Conservation (phyloP, 2,888 invertebrate genomes). For the Eilema depressum region DNA sequence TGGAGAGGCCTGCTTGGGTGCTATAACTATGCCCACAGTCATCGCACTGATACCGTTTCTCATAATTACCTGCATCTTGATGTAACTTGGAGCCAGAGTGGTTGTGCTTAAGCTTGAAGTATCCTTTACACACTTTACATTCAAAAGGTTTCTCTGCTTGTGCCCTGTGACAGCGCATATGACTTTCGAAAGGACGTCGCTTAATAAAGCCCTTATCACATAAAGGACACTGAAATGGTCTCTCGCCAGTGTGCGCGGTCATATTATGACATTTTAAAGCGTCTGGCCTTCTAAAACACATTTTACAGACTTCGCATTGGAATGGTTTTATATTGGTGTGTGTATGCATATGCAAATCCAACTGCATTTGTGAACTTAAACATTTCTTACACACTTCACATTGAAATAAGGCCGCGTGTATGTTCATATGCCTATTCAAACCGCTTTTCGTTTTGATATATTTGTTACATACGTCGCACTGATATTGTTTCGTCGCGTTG, state of each 20-base stretch:
- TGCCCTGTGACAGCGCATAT: background rate
- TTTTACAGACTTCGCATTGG: background rate
- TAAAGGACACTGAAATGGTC: background rate
- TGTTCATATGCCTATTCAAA: background rate
- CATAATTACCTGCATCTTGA: background rate
- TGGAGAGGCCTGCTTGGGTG: too few species aligned
- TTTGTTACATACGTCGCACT: background rate
- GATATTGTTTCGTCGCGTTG: too few species aligned
- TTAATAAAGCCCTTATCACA: slow-evolving; percentile 6
- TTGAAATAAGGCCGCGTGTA: background rate
- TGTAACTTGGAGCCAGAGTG: background rate
- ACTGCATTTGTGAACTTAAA: background rate
- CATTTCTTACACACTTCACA: background rate
- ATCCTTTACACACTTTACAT: background rate
- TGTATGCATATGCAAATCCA: background rate
- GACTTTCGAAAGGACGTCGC: background rate
- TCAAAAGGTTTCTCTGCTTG: background rate
- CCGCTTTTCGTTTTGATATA: background rate
- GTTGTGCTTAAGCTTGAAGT: background rate
- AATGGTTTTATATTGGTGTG: background rate
- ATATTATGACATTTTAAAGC: background rate
- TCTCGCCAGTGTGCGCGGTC: background rate
- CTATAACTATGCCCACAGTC: background rate
- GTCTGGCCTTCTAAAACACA: background rate
- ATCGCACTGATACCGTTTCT: background rate